A percentile compares a stretch with the other conserved stretches of the same genome.
Conservation (phyloP, 2,888 invertebrate species). For the Orchesellides sinensis region DNA sequence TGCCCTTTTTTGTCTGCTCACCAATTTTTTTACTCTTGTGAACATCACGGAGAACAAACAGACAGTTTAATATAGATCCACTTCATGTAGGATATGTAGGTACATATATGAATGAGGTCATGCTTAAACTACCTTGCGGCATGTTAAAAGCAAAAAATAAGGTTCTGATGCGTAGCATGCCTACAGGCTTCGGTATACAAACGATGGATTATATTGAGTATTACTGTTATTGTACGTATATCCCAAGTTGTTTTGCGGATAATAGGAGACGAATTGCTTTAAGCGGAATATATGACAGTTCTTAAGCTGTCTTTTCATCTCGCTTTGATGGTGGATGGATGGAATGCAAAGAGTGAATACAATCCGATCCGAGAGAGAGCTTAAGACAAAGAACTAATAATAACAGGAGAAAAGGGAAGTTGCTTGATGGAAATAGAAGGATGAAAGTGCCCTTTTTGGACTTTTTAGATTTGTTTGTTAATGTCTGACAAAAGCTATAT, state of each 20-base stretch:
- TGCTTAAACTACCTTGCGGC: conserved; percentile 18
- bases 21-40: background rate
- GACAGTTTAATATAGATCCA: conserved; percentile 12
- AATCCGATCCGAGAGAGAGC: background rate
- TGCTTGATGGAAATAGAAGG: background rate
- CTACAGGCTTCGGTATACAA: no score
- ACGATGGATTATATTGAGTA: no score
- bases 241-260: background rate
- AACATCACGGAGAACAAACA: conserved; percentile 55
- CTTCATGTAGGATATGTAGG: background rate
- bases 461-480: background rate
- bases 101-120: background rate
- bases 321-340: background rate
- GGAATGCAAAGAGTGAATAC: background rate
- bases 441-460: conserved; percentile 10
- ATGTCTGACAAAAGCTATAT: background rate
- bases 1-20: conserved; percentile 31
- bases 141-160: background rate
- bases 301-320: conserved; percentile 10
- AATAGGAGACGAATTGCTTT: background rate
- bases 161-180: no score
- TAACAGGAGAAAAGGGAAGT: conserved; percentile 7
- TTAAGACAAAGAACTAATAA: conserved; percentile 25
- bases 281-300: conserved; percentile 17
- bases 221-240: no score